Base-by-base conservation (phyloP, 2,797 vertebrate species). In the Micromesistius poutassou region DNA sequence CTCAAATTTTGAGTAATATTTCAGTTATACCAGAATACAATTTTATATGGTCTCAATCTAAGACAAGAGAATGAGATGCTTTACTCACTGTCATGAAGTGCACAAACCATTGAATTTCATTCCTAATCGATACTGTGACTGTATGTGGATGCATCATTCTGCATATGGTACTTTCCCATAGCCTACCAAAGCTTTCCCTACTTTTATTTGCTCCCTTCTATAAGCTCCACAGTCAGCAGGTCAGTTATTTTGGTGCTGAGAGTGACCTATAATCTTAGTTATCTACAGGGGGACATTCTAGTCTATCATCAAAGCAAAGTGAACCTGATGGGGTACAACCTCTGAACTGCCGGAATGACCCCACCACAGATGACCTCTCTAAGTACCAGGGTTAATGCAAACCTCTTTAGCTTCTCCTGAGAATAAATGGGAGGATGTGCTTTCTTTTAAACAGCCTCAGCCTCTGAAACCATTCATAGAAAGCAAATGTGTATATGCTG, bases 211-310 rank as follows among this genome's bases (percentile, higher is more conserved):
- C 62, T 28, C 62, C 9, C 62, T 28, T 68, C 62, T 68, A 12
- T 68, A 28, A 68, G 25, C n/a, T 68, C 10, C 62, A 68, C n/a
- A 8, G 62, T 62, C n/a, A n/a, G n/a, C 22, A 9, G 22, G 22
- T 68, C 62, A 30, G 62, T 30, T 68, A 68, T 68, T 68, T 68
- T 68, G 6, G 62, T 28, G 62, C 62, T 25, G 25, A n/a, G 38
- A 68, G 55, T 68, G 62, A 68, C 62, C 62, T 68, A 28, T 68
- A 68, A 7, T 28, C 62, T 68, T 0, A 68, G 62, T 5, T 68
- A 68, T 68, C 62, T n/a, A 68, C 62, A 68, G 62, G 62, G 62
- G 62, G 62, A 68, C 62, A 28, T 68, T 25, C 62, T 28, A 68
- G 62, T 28, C 62, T 28, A n/a, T 68, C 62, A 68, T 68, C 62